A percentile compares a stretch with the other conserved stretches of the same genome.
These are phyloP conservation scores for Lithobates sylvaticus DNA, from an alignment of 2,797 vertebrate species.

Conservation along the genomic window DNA sequence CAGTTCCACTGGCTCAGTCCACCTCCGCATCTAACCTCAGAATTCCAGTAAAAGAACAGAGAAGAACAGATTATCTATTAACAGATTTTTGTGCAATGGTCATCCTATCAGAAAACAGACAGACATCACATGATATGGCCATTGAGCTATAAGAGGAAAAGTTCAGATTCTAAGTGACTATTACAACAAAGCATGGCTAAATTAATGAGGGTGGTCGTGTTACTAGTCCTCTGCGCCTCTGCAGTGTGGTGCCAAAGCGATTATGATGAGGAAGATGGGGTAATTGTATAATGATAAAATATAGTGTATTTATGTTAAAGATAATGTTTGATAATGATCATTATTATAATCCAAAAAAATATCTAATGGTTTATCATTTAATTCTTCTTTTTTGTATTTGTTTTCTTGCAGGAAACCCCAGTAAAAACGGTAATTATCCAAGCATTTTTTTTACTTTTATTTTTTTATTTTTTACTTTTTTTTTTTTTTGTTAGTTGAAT, in stretches of 20 bases:
- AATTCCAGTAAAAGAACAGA: conserved; percentile 34
- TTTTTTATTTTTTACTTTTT: background rate
- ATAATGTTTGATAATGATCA: background rate
- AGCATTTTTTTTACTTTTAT: background rate
- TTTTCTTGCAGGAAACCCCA: conserved; percentile 17
- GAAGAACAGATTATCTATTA: conserved; percentile 74
- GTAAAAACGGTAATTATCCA: conserved; percentile 22
- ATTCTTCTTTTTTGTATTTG: background rate
- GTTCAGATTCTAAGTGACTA: conserved; percentile 49
- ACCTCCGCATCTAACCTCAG: background rate
- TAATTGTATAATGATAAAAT: conserved; percentile 12
- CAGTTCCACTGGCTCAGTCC: background rate
- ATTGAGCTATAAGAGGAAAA: conserved; percentile 64
- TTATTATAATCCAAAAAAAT: background rate
- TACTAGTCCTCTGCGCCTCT: conserved; percentile 77
- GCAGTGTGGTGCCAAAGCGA: background rate
- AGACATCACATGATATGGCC: conserved; percentile 16
- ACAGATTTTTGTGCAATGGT: conserved; percentile 64
- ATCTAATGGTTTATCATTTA: background rate
- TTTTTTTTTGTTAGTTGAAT: too few species aligned
- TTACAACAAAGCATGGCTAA: conserved; percentile 59
- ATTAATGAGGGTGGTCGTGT: conserved; percentile 77
- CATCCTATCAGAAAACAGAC: conserved; percentile 47
- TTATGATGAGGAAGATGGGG: conserved; percentile 64
- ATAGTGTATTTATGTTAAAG: background rate